Conservation (phyloP, 2,113 vertebrate genomes). For the Ondatra zibethicus region DNA sequence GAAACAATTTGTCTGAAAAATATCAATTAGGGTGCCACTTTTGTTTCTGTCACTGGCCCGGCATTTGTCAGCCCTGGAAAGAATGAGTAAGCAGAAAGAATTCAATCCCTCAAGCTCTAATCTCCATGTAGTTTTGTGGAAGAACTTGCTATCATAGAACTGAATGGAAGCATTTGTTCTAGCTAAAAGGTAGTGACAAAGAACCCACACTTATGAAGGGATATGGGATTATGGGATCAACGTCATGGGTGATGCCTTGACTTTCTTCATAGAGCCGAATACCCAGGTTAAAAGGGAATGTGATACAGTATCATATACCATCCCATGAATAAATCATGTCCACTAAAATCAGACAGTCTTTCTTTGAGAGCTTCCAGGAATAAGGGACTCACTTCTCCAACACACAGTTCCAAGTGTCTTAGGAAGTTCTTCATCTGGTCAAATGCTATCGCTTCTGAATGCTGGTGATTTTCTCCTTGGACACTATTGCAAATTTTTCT, state of each 20-base stretch:
- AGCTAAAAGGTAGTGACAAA: neutral
- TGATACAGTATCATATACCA: neutral
- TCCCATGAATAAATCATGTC: neutral
- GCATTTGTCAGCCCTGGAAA: neutral
- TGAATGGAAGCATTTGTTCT: neutral
- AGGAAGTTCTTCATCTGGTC: neutral
- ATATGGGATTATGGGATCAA: neutral
- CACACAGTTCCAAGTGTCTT: neutral
- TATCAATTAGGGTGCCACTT: neutral
- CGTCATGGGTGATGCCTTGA: neutral
- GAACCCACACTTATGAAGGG: neutral
- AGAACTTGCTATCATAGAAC: neutral
- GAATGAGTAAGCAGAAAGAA: neutral
- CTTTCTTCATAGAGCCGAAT: neutral
- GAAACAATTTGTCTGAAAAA: constrained; percentile 1
- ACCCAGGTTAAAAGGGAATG: neutral
- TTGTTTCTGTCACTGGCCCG: neutral
- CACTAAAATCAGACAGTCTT: neutral
- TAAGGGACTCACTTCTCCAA: neutral
- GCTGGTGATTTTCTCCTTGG: neutral
- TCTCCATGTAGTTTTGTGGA: neutral
- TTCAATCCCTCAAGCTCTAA: neutral
- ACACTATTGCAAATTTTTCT: neutral
- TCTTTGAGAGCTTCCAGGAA: neutral
- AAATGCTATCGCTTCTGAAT: neutral